Evolutionary conservation across 2,797 vertebrate species (phyloP), one percentile per base, ranked within the genome.

Genomic region (Falco concolor): DNA sequence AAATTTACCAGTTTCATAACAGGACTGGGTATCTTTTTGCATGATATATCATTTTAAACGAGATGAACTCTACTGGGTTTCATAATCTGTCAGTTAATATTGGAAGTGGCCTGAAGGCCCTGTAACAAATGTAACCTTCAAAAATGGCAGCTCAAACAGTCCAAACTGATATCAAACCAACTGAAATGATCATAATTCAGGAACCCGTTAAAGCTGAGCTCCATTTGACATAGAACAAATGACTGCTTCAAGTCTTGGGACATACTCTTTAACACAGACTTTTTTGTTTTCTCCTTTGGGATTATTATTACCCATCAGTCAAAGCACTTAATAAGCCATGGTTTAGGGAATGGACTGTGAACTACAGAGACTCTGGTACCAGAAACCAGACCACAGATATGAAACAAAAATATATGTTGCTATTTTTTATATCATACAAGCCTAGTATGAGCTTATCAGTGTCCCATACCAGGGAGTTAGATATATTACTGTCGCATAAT

Each of bases 121-220:
- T 0, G 1, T 76, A 94, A 84, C 79, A 97, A 97, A 94, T 54
- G 14, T 34, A 27, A 84, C 88, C 91, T 97, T 96, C 93, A 95
- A 86, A 95, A 95, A 80, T 3, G 45, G 89, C 59, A 95, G 75
- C 90, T 95, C 40, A 56, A 77, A 90, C 52, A 72, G 57, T 68
- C 70, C 70, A 49, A 87, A 80, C 19, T 44, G 53, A 42, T 40
- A 82, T 83, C 88, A 90, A 83, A 49, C 54, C 64, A 92, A 92
- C 22, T 56, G 34, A 86, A 95, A 56, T 72, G 38, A 54, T 68
- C 57, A 17, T 84, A 85, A 92, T 77, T 96, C 68, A 93, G 77
- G 59, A 84, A 94, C 56, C 80, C 14, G 57, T 95, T 69, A 63
- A 73, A 79, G 54, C 2, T 45, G 42, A 60, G 32, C 61, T 86